These are phyloP conservation scores for Tautogolabrus adspersus DNA, from an alignment of 2,113 vertebrate genomes.

Conservation along the genomic window DNA sequence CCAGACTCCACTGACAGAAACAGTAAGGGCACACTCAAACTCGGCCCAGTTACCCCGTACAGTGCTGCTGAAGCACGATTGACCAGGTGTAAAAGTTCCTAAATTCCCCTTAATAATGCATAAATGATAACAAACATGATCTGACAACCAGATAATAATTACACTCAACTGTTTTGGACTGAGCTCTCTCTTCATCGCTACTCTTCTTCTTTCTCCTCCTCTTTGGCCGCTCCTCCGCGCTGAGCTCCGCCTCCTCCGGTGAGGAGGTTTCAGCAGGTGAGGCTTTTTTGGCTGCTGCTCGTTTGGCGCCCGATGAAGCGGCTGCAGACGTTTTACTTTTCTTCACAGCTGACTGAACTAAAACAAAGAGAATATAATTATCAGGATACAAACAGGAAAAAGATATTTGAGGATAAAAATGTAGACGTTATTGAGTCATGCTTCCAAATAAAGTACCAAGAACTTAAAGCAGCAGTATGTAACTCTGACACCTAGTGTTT, in stretches of 20 bases:
- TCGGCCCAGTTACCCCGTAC: too few species aligned
- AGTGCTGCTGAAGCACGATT: too few species aligned
- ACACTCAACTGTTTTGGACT: slow-evolving; percentile 46
- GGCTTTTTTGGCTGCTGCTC: slow-evolving; percentile 10
- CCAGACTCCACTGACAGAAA: too few species aligned
- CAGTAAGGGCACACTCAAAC: too few species aligned
- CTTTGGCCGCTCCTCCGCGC: slow-evolving; percentile 50
- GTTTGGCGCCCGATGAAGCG: slow-evolving; percentile 11
- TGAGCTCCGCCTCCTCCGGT: slow-evolving; percentile 46
- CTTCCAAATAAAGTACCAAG: too few species aligned
- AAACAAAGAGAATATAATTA: neutral
- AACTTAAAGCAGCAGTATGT: too few species aligned
- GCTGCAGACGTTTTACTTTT: neutral
- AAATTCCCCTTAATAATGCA: too few species aligned
- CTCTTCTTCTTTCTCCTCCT: slow-evolving; percentile 62
- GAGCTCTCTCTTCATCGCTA: slow-evolving; percentile 29
- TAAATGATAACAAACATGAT: neutral
- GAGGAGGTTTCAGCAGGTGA: slow-evolving; percentile 1
- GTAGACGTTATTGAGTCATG: too few species aligned
- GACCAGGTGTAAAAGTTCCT: too few species aligned
- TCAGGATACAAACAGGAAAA: too few species aligned
- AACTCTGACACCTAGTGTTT: too few species aligned
- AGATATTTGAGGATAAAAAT: too few species aligned
- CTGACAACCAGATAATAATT: neutral
- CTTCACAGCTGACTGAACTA: slow-evolving; percentile 12